Evolutionary conservation across 2,113 vertebrate species (phyloP), one percentile per base, ranked within the genome.

Genomic region (Pachyramphus minor): DNA sequence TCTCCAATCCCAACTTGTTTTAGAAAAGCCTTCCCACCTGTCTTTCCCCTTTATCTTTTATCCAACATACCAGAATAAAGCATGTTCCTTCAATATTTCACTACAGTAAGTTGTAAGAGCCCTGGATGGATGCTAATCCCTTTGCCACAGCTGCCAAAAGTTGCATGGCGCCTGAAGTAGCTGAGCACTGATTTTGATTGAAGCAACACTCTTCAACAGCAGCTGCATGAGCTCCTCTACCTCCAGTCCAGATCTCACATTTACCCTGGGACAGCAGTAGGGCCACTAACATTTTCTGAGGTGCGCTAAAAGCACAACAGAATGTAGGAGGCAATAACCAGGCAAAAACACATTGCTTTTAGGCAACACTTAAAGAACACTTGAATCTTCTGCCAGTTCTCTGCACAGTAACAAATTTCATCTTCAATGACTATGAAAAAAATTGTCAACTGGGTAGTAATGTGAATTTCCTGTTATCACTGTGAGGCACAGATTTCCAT

Each of bases 141-240:
- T 78, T 91, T 72, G 15, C 12, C 68, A 73, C 78, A 94, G 71
- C 81, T 97, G 91, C 74, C 39, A 84, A 87, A 93, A 92, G 12
- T 67, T 92, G 50, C 45, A 75, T 66, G 82, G 81, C 1, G 12
- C 42, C 22, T 39, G 33, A 84, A 95, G 33, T 85, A 97, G 76
- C 83, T 95, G 87, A 83, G n/a, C 49, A 62, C 31, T 59, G 80
- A 25, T 76, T 90, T 58, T 95, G 85, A 87, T 67, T 89, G 82
- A 94, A 95, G 66, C 27, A 35, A 44, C 25, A 53, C 64, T 78
- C 31, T 90, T 59, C 52, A 93, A 62, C 44, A 95, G 86, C 96
- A 97, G 94, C 95, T 97, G 96, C 87, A 56, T 31, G n/a, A 35
- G 11, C 5, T 89, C 5, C 53, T 76, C 37, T 73, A 47, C 47